Evolutionary conservation across 2,888 invertebrate species (phyloP), one percentile per base, ranked within the genome.

Genomic region (Drosophila acutilabella): DNA sequence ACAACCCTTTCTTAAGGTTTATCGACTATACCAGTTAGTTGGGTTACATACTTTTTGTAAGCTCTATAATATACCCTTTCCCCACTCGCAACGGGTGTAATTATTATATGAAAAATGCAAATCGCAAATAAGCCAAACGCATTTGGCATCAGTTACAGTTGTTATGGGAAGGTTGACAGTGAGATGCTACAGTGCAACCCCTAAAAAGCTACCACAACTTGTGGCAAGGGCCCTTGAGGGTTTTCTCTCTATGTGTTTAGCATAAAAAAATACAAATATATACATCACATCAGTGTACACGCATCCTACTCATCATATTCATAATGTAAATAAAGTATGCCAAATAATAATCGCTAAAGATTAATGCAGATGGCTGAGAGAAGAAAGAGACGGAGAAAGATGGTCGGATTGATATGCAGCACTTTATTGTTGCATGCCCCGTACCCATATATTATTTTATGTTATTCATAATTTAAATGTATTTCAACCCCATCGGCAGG

Each of bases 61-160:
- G 2, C 13, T 13, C 13, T 36, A 13, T 4, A 36, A 13, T 36
- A 36, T 36, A 36, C 36, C 36, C 36, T 36, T 30, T 30, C 30
- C 8, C 3, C 13, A 13, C 13, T 13, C 11, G 13, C 13, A 36
- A 36, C 36, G 36, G 36, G 36, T 36, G 5, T 14, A 58, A 6
- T 33, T 54, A 45, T 40, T 30, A 64, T 68, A 78, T 84, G 67
- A 59, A 71, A 88, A 66, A 89, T 88, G 74, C 61, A 80, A 89
- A 83, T 80, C 74, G 64, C 66, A 77, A 72, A 83, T 87, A 88
- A 82, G 81, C 81, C 89, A 64, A 65, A 54, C 47, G 78, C 78
- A 78, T 64, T 81, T 73, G 69, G 61, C 57, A 57, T 78, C 79
- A 62, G 52, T 78, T 78, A 67, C 78, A 78, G 20, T 74, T 48